Conservation (phyloP, 2,113 vertebrate genomes). For the Mus spicilegus region DNA sequence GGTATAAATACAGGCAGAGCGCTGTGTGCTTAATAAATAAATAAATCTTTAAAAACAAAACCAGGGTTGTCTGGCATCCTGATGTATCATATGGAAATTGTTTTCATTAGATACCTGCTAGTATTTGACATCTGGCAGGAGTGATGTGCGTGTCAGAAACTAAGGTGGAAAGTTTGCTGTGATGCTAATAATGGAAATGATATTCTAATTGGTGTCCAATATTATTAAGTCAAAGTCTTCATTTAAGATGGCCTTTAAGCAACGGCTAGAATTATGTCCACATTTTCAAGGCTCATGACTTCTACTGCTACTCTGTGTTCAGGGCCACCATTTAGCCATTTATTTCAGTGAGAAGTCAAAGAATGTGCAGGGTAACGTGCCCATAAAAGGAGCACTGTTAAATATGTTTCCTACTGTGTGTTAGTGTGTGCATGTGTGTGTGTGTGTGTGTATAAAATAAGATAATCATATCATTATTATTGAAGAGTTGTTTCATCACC, state of each 20-base stretch:
- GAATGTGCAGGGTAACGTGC: not conserved
- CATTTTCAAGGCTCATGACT: not conserved
- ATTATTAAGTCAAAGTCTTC: not conserved
- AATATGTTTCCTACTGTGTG: not conserved
- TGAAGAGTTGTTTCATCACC: conserved; percentile 22
- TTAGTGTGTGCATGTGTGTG: not conserved
- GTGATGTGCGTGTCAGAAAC: not conserved
- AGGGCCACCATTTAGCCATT: not conserved
- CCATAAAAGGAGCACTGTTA: not conserved
- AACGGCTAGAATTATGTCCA: not conserved
- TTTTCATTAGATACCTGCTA: not conserved
- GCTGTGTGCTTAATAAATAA: too few relatives aligned
- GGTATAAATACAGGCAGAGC: too few relatives aligned
- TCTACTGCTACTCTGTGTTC: not conserved
- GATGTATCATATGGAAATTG: not conserved
- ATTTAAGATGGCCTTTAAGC: not conserved
- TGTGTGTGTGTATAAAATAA: not conserved
- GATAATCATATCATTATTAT: not conserved
- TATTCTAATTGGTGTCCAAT: not conserved
- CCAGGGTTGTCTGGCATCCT: not conserved
- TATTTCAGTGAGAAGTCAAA: not conserved
- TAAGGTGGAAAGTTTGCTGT: not conserved
- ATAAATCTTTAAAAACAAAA: too few relatives aligned
- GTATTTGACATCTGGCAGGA: not conserved
- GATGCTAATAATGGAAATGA: conserved; percentile 3